These are phyloP conservation scores for Tupaia chinensis DNA, from an alignment of 2,113 vertebrate genomes.

Conservation along the genomic window DNA sequence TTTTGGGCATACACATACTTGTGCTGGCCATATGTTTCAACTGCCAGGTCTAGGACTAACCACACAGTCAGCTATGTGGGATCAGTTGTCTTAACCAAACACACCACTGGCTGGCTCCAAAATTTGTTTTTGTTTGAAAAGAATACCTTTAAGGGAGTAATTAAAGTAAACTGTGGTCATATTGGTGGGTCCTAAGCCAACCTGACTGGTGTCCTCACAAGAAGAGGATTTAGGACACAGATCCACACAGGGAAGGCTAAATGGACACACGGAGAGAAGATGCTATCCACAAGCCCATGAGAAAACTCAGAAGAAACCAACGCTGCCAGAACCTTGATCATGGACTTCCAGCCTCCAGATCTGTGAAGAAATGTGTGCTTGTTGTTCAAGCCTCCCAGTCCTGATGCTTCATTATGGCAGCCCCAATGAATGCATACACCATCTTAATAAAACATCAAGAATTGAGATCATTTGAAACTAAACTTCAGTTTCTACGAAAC, in stretches of 20 bases:
- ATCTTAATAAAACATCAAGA: not conserved
- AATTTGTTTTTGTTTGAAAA: not conserved
- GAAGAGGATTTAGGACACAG: not conserved
- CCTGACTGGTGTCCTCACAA: not conserved
- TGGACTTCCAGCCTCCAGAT: not conserved
- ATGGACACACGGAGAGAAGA: not conserved
- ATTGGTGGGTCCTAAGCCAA: not conserved
- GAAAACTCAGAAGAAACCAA: not conserved
- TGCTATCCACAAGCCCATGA: too few species aligned
- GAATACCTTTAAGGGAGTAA: not conserved
- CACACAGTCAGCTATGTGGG: too few species aligned
- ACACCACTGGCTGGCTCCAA: too few species aligned
- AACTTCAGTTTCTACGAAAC: not conserved
- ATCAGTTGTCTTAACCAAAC: too few species aligned
- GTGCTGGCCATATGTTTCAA: too few species aligned
- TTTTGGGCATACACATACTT: too few species aligned
- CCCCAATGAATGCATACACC: too few species aligned
- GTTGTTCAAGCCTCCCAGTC: not conserved
- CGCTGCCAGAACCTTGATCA: not conserved
- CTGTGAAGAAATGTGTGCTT: not conserved
- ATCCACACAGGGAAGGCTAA: not conserved
- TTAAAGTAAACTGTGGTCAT: not conserved
- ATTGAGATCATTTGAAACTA: not conserved
- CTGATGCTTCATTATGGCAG: not conserved
- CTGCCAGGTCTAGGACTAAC: too few species aligned